phyloP scores from a whole-genome alignment of 2,888 invertebrate genomes.

The Hyppa rectilinea region DNA sequence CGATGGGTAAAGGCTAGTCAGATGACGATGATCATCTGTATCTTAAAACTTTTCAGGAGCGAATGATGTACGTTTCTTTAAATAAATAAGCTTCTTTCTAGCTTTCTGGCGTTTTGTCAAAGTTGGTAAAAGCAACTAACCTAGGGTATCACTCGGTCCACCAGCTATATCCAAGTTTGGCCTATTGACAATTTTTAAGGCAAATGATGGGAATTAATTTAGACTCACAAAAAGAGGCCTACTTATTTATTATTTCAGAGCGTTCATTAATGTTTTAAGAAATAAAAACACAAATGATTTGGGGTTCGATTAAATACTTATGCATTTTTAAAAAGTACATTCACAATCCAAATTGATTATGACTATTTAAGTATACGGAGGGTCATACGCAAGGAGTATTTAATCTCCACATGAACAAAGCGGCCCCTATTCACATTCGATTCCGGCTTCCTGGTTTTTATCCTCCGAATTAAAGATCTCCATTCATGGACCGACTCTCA shows the following conservation, averaged over 20 bases:
- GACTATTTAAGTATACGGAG: too few species aligned
- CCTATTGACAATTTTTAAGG: neutral
- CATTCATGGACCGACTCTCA: constrained; percentile 50
- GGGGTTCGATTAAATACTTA: neutral
- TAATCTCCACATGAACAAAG: constrained; percentile 39
- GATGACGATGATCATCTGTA: too few species aligned
- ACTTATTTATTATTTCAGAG: neutral
- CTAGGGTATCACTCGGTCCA: neutral
- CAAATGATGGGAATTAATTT: too few species aligned
- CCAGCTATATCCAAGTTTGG: neutral
- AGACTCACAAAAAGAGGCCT: neutral
- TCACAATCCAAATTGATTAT: neutral
- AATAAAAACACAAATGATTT: neutral
- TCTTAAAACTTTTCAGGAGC: neutral
- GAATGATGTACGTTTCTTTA: neutral
- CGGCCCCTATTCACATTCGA: constrained; percentile 39
- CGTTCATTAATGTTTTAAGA: too few species aligned
- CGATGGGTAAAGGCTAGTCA: too few species aligned
- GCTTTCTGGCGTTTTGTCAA: neutral
- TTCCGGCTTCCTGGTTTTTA: constrained; percentile 63
- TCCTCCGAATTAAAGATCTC: constrained; percentile 57
- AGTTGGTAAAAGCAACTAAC: neutral
- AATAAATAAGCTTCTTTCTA: neutral
- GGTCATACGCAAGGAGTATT: constrained; percentile 28
- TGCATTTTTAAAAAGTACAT: constrained; percentile 1